Base-by-base conservation (phyloP, 2,113 vertebrate species). In the Melanocharis versteri region DNA sequence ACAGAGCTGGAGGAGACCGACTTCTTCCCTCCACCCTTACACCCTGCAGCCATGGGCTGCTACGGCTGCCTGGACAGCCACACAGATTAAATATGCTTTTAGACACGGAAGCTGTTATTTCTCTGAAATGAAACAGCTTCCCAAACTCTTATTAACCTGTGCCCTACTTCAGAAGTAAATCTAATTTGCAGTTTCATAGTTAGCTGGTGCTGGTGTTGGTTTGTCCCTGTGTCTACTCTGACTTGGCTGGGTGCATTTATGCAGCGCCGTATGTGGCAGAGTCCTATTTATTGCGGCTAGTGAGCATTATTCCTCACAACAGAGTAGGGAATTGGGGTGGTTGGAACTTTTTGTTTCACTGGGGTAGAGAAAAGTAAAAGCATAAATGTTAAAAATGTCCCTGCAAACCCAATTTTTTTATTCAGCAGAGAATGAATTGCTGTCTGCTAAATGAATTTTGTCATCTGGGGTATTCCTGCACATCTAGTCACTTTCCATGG, bases 261-360 rank as follows among this genome's bases (percentile, higher is more conserved):
- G 37, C 30, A 45, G 62, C 0, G 0, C 47, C 1, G 0, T 17
- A 19, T 9, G 30, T 20, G 31, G 60, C 71, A 48, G 13, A 93
- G 44, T 45, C 35, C 20, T 65, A 2, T 39, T 77, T 86, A 15
- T 35, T 64, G n/a, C 60, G 79, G 64, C 47, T 62, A 75, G 44
- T 21, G 51, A 82, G 70, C 26, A 16, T 71, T 35, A 68, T 11
- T 89, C 31, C 77, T 87, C n/a, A 24, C 37, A 62, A 51, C 35
- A 65, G 45, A 79, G 45, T 37, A 21, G 35, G 70, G 57, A 76
- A 76, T 22, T 15, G n/a, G 40, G 28, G n/a, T 42, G 30, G 31
- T 7, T 64, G 72, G 48, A 85, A 56, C 51, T 95, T 93, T 78
- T 64, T 56, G 35, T 78, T 84, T 84, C 58, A 21, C 28, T 14